Base-by-base conservation (phyloP, 2,888 invertebrate species). In the Hirtodrosophila histrioides region DNA sequence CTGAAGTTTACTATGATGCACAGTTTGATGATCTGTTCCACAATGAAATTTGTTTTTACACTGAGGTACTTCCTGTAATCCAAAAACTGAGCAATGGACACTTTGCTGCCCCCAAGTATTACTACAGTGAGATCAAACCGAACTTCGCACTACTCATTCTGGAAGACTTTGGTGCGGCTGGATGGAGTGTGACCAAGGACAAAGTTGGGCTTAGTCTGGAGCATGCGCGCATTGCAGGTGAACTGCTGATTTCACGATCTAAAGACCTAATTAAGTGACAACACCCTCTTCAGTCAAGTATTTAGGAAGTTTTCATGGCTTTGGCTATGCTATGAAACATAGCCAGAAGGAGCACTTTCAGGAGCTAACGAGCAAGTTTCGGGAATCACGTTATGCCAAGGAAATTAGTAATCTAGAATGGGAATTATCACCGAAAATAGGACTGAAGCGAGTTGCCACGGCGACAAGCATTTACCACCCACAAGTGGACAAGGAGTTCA, bases 21-120 rank as follows among this genome's bases (percentile, higher is more conserved):
- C 79, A 86, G 50, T 91, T 91, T 36, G 65, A 60, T 1, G 57
- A 70, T 0, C 76, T 91, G 2, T 92, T 91, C 51, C 67, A 64
- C 36, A 92, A 92, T 68, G 92, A 92, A 78, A 89, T 91, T 3
- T 12, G 62, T 6, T 89, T 87, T 3, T 92, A 92, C 29, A 88
- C 81, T 0, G 71, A 72, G 24, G 78, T 91, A 1, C 46, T 91
- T n/a, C 91, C 92, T 1, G 69, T 76, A 3, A 45, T 91, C 3
- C 70, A 85, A n/a, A 41, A 79, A 4, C 57, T 84, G 9, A 57
- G 64, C 3, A 62, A 72, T 7, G 57, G 55, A 3, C 64, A 75
- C 0, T 66, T 88, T 2, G 69, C 80, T 2, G 78, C 87, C 7
- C 89, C 90, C 17, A 89, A 75, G 39, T 91, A 88, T 54, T 90